A percentile compares a stretch with the other conserved stretches of the same genome.
These are phyloP conservation scores for Mustelus asterias DNA, from an alignment of 2,113 vertebrate genomes.

Conservation along the genomic window DNA sequence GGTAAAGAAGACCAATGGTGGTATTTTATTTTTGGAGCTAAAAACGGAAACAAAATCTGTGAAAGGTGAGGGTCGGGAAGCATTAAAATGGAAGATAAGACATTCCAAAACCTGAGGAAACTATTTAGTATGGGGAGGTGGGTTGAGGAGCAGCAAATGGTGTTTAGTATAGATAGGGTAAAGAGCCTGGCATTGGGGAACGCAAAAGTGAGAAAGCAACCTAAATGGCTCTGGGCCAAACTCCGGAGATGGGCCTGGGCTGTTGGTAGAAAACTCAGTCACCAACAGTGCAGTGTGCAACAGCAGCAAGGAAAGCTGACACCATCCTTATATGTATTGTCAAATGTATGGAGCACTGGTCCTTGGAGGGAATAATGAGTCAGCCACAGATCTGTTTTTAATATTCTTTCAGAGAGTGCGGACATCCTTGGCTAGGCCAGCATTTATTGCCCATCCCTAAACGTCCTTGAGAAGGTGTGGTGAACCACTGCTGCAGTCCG, in stretches of 20 bases:
- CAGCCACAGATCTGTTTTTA: too few species aligned
- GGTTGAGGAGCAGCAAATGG: not conserved
- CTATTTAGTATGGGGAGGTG: not conserved
- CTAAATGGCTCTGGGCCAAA: not conserved
- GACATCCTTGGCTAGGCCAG: too few species aligned
- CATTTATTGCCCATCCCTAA: too few species aligned
- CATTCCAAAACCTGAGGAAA: not conserved
- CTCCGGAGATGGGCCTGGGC: not conserved
- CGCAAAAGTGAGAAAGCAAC: not conserved
- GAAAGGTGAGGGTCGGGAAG: not conserved
- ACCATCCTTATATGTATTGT: not conserved
- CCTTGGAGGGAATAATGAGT: not conserved
- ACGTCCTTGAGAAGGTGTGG: too few species aligned
- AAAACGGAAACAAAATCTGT: not conserved
- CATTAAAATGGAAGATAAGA: not conserved
- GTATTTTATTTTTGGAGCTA: not conserved
- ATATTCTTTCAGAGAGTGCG: too few species aligned
- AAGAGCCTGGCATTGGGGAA: not conserved
- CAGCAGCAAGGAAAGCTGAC: not conserved
- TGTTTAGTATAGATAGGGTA: not conserved
- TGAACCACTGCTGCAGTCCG: too few species aligned
- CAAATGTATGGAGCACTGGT: not conserved
- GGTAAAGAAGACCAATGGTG: not conserved
- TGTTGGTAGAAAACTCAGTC: not conserved
- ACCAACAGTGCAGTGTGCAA: not conserved